Conservation (phyloP, 2,113 vertebrate genomes). For the Pteronura brasiliensis region DNA sequence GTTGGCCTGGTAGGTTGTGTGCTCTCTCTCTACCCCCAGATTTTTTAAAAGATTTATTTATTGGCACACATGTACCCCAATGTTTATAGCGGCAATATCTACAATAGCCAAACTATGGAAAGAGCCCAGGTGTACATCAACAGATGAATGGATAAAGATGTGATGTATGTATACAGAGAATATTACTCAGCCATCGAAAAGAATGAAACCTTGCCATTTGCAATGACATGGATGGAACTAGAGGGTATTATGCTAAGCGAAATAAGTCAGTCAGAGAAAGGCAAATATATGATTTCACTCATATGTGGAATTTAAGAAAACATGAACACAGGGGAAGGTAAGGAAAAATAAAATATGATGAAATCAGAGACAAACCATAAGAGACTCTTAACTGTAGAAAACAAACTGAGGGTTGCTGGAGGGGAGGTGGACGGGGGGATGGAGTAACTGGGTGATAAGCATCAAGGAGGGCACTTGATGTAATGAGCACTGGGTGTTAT, state of each 20-base stretch:
- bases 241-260: not conserved
- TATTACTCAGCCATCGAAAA: not conserved
- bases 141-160: not conserved
- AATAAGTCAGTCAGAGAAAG: not conserved
- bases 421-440: too few relatives aligned
- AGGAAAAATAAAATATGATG: not conserved
- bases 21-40: not conserved
- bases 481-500: not conserved
- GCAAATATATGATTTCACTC: not conserved
- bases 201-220: not conserved
- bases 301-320: not conserved
- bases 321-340: not conserved
- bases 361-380: not conserved
- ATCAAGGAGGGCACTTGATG: not conserved
- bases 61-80: not conserved
- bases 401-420: not conserved
- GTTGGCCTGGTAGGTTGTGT: not conserved
- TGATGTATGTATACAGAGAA: not conserved
- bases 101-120: not conserved
- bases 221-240: not conserved
- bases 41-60: not conserved
- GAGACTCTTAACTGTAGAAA: not conserved
- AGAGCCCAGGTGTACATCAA: not conserved
- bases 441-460: not conserved
- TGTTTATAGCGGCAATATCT: not conserved